phyloP scores from a whole-genome alignment of 2,888 invertebrate species.

The Hypena proboscidalis region DNA sequence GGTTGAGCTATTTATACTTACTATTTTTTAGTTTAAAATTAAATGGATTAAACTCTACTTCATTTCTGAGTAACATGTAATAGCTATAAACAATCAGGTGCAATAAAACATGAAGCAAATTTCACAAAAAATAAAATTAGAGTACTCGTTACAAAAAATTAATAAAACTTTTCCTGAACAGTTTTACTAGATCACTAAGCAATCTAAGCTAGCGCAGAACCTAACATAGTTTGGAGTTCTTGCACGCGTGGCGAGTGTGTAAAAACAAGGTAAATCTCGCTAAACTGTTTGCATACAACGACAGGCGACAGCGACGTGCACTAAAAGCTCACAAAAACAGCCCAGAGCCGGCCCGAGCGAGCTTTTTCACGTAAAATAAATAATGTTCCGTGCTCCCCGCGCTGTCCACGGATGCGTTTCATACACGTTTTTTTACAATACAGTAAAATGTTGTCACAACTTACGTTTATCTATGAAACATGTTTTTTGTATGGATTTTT shows the following conservation, averaged over 20 bases:
- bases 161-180: too few species aligned
- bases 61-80: too few species aligned
- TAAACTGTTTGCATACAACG: constrained; percentile 76
- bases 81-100: too few species aligned
- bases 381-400: constrained; percentile 69
- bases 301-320: constrained; percentile 50
- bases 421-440: constrained; percentile 54
- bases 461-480: constrained; percentile 15
- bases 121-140: too few species aligned
- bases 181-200: constrained; percentile 7
- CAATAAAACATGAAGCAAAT: too few species aligned
- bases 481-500: neutral
- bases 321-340: constrained; percentile 67
- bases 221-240: constrained; percentile 22
- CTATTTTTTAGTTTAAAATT: too few species aligned
- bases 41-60: too few species aligned
- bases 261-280: constrained; percentile 57
- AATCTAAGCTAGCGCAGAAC: neutral
- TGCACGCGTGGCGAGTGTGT: constrained; percentile 37
- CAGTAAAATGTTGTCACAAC: constrained; percentile 49
- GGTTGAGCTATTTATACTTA: too few species aligned
- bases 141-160: too few species aligned
- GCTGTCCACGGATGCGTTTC: constrained; percentile 59
- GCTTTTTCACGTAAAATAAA: constrained; percentile 76
- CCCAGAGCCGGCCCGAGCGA: constrained; percentile 37